These are phyloP conservation scores for Vesta saturnalis DNA, from an alignment of 2,888 invertebrate genomes.

Conservation along the genomic window DNA sequence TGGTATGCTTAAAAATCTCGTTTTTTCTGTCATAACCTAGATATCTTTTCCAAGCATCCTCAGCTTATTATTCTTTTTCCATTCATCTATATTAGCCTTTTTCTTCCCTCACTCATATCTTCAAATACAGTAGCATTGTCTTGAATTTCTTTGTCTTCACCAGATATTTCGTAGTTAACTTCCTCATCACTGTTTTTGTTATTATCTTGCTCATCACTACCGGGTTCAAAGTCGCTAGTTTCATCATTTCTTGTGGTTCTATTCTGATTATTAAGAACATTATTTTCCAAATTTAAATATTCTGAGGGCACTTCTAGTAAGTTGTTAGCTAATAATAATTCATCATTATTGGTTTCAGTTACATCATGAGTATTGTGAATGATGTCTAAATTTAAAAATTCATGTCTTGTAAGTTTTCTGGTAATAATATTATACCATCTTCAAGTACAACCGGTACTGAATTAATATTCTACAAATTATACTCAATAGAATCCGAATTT, in stretches of 20 bases:
- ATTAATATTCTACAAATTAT: neutral
- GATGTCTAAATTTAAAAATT: neutral
- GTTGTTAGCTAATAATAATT: neutral
- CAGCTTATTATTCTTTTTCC: neutral
- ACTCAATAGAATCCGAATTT: neutral
- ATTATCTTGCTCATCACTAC: neutral
- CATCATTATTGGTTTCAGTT: neutral
- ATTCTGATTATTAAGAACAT: neutral
- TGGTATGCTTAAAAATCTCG: neutral
- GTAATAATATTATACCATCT: too few species aligned
- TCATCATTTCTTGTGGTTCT: neutral
- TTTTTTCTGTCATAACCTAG: constrained; percentile 2
- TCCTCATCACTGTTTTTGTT: neutral
- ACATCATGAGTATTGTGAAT: neutral
- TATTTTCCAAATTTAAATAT: neutral
- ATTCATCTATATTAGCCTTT: constrained; percentile 1
- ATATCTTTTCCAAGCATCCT: neutral
- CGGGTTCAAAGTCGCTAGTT: neutral
- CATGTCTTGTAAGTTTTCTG: neutral
- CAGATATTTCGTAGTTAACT: neutral
- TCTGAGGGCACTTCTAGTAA: neutral
- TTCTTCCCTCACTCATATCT: neutral
- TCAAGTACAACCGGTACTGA: too few species aligned
- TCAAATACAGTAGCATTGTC: neutral
- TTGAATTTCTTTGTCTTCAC: constrained; percentile 6